These are phyloP conservation scores for Flabesymbios commensalis DNA, from an alignment of 2,888 invertebrate species.

Conservation along the genomic window DNA sequence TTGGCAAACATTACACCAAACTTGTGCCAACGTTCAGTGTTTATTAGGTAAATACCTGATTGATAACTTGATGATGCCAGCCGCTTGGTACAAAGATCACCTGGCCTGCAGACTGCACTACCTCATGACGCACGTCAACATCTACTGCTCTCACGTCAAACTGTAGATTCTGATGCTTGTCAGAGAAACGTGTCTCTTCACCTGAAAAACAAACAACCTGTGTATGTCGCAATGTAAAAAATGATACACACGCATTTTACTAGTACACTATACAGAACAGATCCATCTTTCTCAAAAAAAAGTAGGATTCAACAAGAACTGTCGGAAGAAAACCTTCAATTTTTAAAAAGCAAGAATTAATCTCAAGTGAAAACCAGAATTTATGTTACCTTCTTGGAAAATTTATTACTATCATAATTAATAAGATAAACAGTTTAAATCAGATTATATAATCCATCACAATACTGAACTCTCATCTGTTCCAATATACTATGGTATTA, in stretches of 20 bases:
- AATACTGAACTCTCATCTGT: no score
- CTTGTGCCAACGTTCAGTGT: no score
- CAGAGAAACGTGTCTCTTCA: conserved; percentile 54
- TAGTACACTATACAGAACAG: neutral
- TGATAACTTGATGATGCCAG: conserved; percentile 97
- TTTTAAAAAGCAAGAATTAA: neutral
- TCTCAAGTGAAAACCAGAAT: no score
- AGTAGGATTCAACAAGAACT: neutral
- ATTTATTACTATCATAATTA: no score
- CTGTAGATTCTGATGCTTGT: conserved; percentile 46
- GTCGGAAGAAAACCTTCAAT: neutral
- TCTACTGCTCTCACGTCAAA: conserved; percentile 42
- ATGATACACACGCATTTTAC: neutral
- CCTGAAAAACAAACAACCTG: conserved; percentile 41
- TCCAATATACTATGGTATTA: no score
- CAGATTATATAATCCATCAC: no score
- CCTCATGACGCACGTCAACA: conserved; percentile 36
- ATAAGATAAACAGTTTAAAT: no score
- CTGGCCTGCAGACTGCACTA: conserved; percentile 78
- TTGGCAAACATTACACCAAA: no score
- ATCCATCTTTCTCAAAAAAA: neutral
- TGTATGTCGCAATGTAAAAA: neutral
- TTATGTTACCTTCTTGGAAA: no score
- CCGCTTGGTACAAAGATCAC: conserved; percentile 94
- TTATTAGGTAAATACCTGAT: conserved; percentile 74